A percentile compares a stretch with the other conserved stretches of the same genome.
Evolutionary conservation across 2,888 invertebrate genomes (phyloP).

Genomic region (Lithophane leautieri): DNA sequence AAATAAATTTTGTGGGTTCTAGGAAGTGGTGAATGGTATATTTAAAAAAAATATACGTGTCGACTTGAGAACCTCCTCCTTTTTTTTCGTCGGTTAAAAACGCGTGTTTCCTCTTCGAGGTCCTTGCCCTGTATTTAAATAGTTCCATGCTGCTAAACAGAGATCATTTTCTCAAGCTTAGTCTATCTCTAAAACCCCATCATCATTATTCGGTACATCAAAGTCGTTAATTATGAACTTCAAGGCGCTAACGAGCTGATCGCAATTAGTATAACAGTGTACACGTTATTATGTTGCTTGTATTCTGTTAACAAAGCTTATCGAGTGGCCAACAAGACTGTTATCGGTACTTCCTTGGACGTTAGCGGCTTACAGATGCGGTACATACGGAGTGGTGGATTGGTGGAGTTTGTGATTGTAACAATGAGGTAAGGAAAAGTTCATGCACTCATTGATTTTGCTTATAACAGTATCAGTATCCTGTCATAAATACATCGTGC

Average conservation of each 20-base stretch:
- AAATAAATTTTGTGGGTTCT: background rate
- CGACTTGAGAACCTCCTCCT: no score
- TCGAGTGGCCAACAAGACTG: slow-evolving; percentile 74
- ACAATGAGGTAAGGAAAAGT: no score
- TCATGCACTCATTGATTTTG: no score
- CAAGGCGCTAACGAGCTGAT: slow-evolving; percentile 55
- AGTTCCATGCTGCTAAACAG: background rate
- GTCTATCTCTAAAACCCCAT: slow-evolving; percentile 30
- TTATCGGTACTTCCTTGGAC: slow-evolving; percentile 77
- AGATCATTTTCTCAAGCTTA: slow-evolving; percentile 15
- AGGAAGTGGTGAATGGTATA: background rate
- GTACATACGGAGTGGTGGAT: slow-evolving; percentile 47
- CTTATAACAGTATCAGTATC: no score
- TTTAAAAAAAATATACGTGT: no score
- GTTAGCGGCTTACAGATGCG: slow-evolving; percentile 64
- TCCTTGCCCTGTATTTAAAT: background rate
- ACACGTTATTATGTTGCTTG: slow-evolving; percentile 61
- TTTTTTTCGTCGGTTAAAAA: no score
- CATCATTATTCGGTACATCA: slow-evolving; percentile 39
- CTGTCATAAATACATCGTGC: no score
- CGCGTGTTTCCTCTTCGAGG: background rate
- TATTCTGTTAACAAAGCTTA: slow-evolving; percentile 73
- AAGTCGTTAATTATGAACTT: slow-evolving; percentile 57
- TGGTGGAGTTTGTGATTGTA: background rate
- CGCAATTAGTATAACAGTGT: slow-evolving; percentile 55